These are phyloP conservation scores for Cremastobaeus sp. DNA, from an alignment of 2,888 invertebrate species.

Conservation along the genomic window DNA sequence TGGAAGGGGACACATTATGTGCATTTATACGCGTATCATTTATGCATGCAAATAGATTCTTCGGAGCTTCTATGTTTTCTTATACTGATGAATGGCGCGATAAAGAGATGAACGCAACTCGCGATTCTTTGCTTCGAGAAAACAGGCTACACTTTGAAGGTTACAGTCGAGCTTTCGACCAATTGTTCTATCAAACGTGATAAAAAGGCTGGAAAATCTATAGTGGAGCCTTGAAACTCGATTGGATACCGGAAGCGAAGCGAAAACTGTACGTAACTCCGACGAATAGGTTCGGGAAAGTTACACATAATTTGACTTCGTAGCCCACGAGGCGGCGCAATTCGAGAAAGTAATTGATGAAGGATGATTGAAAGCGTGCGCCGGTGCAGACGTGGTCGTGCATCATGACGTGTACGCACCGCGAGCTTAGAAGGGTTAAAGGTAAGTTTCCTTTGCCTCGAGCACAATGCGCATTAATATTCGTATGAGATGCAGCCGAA, in stretches of 20 bases:
- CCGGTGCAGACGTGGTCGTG: conserved; percentile 26
- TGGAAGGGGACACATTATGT: conserved; percentile 51
- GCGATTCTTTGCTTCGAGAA: no score
- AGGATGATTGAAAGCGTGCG: conserved; percentile 22
- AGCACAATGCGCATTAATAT: conserved; percentile 56
- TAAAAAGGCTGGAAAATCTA: no score
- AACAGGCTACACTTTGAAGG: not conserved
- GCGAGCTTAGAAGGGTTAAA: conserved; percentile 49
- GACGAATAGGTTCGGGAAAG: no score
- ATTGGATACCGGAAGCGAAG: no score
- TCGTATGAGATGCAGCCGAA: conserved; percentile 46
- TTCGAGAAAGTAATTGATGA: conserved; percentile 25
- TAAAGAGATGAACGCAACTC: no score
- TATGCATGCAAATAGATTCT: conserved; percentile 56
- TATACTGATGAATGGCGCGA: conserved; percentile 46
- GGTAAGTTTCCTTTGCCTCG: conserved; percentile 49
- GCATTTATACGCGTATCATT: conserved; percentile 53
- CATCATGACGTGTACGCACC: conserved; percentile 42
- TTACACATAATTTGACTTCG: no score
- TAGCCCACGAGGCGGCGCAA: no score
- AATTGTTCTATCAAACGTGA: no score
- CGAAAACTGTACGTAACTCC: no score
- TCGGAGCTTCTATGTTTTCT: conserved; percentile 47
- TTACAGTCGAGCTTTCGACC: not conserved
- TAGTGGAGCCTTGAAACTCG: no score